Evolutionary conservation across 1,140 invertebrate genomes (phyloP), one percentile per base, ranked within the genome.

Genomic region (Neodiprion pinetum): DNA sequence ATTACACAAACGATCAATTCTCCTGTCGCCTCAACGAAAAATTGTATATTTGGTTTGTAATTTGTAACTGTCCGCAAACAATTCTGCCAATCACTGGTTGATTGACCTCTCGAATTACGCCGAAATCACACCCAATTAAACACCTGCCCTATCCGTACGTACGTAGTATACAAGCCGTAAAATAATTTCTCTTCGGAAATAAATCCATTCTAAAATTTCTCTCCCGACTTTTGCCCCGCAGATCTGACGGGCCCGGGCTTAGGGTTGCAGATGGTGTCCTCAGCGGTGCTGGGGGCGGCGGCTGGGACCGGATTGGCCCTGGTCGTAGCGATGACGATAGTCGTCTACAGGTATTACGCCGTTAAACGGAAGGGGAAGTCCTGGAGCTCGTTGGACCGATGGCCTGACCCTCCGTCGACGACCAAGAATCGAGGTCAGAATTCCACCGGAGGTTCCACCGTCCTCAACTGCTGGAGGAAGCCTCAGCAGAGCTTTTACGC

Each of bases 331-430:
- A 90, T 93, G 79, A 93, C 92, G 1, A 91, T 93, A 71, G 90
- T 93, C 14, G 87, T 93, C 74, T 93, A 92, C 79, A 90, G 92
- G 11, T 93, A 93, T 77, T 92, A 93, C 79, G 83, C 89, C 8
- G 77, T 87, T 4, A 89, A 90, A 67, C 87, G 86, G 61, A 88
- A 88, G 48, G 86, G 86, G 11, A 90, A 90, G 73, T 89, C 90
- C 77, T 92, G 91, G 91, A 90, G 87, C 17, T 88, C 90, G 48
- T 77, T 92, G 75, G 91, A 92, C 77, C 88, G 86, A 10, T 90
- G 90, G 88, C 84, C 77, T 4, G 82, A 80, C 70, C 80, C 80
- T 23, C 75, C 76, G 74, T n/a, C 61, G n/a, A 71, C 67, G 28
- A 75, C 71, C 12, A n/a, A 17, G 8, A 61, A 61, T 61, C 53